phyloP scores from a whole-genome alignment of 2,797 vertebrate species.

The Emys orbicularis region DNA sequence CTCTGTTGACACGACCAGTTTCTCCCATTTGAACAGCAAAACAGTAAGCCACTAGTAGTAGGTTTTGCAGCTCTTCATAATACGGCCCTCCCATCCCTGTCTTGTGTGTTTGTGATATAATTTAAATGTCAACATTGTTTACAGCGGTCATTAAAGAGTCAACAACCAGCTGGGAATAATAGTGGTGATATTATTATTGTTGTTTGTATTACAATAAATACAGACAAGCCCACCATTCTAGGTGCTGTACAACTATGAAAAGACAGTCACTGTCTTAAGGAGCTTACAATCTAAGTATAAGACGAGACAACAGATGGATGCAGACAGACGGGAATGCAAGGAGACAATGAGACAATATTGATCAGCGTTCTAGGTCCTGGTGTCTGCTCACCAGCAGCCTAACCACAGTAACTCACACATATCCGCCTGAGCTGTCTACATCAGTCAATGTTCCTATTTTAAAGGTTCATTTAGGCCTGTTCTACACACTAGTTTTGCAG shows the following conservation, averaged over 20 bases:
- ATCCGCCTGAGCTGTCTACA: not conserved
- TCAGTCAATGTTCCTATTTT: not conserved
- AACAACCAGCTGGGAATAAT: not conserved
- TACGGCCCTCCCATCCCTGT: not conserved
- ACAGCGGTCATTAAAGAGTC: not conserved
- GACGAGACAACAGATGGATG: too few species aligned
- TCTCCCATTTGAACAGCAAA: not conserved
- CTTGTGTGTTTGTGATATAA: not conserved
- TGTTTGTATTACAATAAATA: not conserved
- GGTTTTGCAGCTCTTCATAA: not conserved
- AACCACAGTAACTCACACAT: not conserved
- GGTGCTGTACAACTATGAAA: not conserved
- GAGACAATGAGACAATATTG: not conserved
- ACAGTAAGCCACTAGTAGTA: not conserved
- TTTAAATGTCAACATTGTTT: not conserved
- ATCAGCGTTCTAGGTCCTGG: not conserved
- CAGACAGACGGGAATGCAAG: not conserved
- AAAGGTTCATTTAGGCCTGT: not conserved
- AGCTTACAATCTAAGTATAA: not conserved
- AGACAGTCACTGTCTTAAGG: not conserved
- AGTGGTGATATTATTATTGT: not conserved
- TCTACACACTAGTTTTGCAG: not conserved
- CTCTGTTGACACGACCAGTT: not conserved
- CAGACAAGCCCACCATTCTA: not conserved
- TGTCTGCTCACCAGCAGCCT: not conserved